A percentile compares a stretch with the other conserved stretches of the same genome.
phyloP scores from a whole-genome alignment of 1,140 invertebrate genomes.

The Sycophaga agraensis region DNA sequence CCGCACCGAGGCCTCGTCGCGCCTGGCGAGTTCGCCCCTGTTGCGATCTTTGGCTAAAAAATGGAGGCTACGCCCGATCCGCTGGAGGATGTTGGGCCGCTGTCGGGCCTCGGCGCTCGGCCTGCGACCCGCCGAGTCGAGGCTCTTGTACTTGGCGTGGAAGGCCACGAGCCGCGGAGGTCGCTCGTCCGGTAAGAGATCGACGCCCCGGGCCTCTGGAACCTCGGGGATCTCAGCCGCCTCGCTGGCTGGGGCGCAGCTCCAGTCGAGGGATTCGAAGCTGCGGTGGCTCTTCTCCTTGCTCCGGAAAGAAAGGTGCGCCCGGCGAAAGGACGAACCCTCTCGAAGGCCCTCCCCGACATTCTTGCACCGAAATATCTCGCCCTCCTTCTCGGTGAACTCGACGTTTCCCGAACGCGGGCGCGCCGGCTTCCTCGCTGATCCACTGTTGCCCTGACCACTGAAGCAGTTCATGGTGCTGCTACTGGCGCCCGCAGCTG shows the following conservation, averaged over 20 bases:
- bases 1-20: too few relatives aligned
- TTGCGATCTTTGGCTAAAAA: conserved; percentile 42
- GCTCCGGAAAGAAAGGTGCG: conserved; percentile 37
- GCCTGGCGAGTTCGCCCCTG: conserved; percentile 31
- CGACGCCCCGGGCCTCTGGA: conserved; percentile 39
- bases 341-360: conserved; percentile 31
- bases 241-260: too few relatives aligned
- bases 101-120: too few relatives aligned
- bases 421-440: neutral
- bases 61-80: conserved; percentile 39
- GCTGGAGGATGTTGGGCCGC: conserved; percentile 38
- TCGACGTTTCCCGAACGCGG: conserved; percentile 37
- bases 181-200: conserved; percentile 34
- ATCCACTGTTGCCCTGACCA: neutral
- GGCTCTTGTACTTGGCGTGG: conserved; percentile 38
- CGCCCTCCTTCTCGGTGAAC: conserved; percentile 41
- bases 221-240: too few relatives aligned
- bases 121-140: conserved; percentile 32
- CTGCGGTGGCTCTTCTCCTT: conserved; percentile 40
- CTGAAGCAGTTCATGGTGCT: conserved; percentile 39
- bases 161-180: conserved; percentile 29
- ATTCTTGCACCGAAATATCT: conserved; percentile 43
- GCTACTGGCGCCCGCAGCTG: neutral
- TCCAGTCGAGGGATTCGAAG: conserved; percentile 42
- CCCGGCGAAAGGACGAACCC: conserved; percentile 14